Percentiles rank a stretch among this genome's conserved stretches.
phyloP scores from a whole-genome alignment of 2,113 vertebrate genomes.

The Grammomys dolichurus region DNA sequence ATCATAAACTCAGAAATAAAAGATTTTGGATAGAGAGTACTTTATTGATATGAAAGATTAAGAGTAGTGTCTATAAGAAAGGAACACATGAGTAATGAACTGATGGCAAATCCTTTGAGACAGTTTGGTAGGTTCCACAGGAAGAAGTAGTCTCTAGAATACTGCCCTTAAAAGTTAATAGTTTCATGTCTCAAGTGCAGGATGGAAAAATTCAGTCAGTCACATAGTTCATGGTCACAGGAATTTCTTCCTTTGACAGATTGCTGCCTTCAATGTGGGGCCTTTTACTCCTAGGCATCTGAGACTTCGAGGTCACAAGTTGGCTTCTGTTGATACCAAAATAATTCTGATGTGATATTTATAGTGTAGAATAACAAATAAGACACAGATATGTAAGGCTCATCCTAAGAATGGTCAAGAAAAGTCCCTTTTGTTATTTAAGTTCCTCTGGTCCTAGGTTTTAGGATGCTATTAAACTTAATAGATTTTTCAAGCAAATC shows the following conservation, averaged over 20 bases:
- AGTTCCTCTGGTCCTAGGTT: not conserved
- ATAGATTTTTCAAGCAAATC: not conserved
- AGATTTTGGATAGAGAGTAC: not conserved
- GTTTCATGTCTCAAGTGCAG: not conserved
- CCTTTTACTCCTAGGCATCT: not conserved
- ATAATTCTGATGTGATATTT: not conserved
- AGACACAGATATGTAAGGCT: not conserved
- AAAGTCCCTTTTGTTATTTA: not conserved
- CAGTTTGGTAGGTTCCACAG: not conserved
- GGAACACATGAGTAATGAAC: not conserved
- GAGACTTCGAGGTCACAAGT: not conserved
- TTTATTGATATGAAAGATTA: conserved; percentile 3
- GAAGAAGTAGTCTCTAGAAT: not conserved
- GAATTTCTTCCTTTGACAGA: not conserved
- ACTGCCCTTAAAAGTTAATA: not conserved
- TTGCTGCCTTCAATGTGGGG: not conserved
- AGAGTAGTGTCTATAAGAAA: not conserved
- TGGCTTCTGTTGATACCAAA: not conserved
- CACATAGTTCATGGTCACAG: not conserved
- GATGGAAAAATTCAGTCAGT: not conserved
- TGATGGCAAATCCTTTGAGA: not conserved
- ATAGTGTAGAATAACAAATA: conserved; percentile 19
- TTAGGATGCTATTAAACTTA: not conserved
- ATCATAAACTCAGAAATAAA: not conserved
- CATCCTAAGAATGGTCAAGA: not conserved